Evolutionary conservation across 2,113 vertebrate genomes (phyloP), one percentile per base, ranked within the genome.

Genomic region (Tetrao urogallus): DNA sequence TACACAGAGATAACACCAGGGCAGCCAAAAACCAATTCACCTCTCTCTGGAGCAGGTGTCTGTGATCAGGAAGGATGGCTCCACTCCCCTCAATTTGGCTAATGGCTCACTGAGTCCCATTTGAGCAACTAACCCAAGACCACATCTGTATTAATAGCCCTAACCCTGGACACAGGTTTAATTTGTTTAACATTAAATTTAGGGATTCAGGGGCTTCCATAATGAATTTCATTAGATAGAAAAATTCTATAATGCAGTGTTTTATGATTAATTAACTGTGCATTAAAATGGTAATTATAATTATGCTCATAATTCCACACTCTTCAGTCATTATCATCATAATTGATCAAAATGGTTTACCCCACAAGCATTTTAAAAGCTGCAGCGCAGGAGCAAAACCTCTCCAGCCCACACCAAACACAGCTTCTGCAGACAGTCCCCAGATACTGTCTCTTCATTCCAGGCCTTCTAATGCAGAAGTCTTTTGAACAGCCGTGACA

Each of bases 191-290:
- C 78, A 47, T 71, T 92, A 92, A 94, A 96, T 92, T 93, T 89
- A 93, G 72, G 83, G 92, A 96, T 97, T 95, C 57, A 22, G 95
- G 92, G 88, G 32, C 27, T 47, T 89, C 85, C 73, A 11, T 90
- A 95, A 96, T 91, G 94, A 96, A 97, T 97, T 97, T 91, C 91
- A 97, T 97, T 96, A 95, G 95, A 95, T 54, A 86, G 91, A 86
- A 94, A 94, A 95, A 95, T 82, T 88, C 92, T 86, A 89, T 92
- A 96, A 95, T 82, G 93, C 40, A 78, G 85, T 88, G 72, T 94
- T 96, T 98, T 96, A 97, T 92, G 95, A 97, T 97, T 97, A 98
- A 98, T 98, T 96, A 96, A 96, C 89, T 67, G 14, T 90, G 72
- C 92, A 96, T 97, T 94, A 97, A 98, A 96, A 96, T 84, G 88